Percentiles rank a stretch among this genome's conserved stretches.
Evolutionary conservation across 2,797 vertebrate species (phyloP).

Genomic region (Sebastes ruberrimus): DNA sequence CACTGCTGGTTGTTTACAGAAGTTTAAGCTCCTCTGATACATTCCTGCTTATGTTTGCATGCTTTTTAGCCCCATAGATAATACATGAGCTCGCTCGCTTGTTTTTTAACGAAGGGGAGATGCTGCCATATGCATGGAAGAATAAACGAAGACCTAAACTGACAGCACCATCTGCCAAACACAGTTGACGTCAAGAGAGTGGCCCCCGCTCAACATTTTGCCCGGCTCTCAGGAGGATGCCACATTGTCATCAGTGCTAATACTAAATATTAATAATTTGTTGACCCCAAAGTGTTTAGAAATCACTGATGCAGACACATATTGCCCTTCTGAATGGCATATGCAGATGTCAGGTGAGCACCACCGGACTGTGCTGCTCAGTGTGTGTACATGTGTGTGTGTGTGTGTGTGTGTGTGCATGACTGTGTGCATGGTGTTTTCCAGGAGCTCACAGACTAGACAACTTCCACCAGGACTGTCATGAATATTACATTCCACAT

Average conservation of each 20-base stretch:
- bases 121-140: constrained; percentile 87
- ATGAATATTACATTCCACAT: constrained; percentile 84
- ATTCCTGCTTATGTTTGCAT: constrained; percentile 83
- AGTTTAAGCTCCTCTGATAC: constrained; percentile 87
- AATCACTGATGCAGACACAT: constrained; percentile 84
- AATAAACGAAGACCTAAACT: constrained; percentile 88
- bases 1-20: constrained; percentile 89
- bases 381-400: constrained; percentile 30
- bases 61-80: constrained; percentile 90
- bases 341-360: constrained; percentile 86
- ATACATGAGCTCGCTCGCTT: constrained; percentile 85
- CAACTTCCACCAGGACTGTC: constrained; percentile 77
- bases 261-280: constrained; percentile 85
- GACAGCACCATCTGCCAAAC: constrained; percentile 91
- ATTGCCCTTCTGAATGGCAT: constrained; percentile 84
- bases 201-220: constrained; percentile 79
- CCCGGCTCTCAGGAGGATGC: constrained; percentile 82
- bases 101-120: constrained; percentile 81
- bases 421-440: constrained; percentile 62
- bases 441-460: constrained; percentile 66
- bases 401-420: constrained; percentile 25
- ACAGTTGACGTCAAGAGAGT: constrained; percentile 83
- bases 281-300: constrained; percentile 89
- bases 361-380: constrained; percentile 58
- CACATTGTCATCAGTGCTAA: constrained; percentile 83